A percentile compares a stretch with the other conserved stretches of the same genome.
These are phyloP conservation scores for Actinemys pallida DNA, from an alignment of 2,113 vertebrate species.

Conservation along the genomic window DNA sequence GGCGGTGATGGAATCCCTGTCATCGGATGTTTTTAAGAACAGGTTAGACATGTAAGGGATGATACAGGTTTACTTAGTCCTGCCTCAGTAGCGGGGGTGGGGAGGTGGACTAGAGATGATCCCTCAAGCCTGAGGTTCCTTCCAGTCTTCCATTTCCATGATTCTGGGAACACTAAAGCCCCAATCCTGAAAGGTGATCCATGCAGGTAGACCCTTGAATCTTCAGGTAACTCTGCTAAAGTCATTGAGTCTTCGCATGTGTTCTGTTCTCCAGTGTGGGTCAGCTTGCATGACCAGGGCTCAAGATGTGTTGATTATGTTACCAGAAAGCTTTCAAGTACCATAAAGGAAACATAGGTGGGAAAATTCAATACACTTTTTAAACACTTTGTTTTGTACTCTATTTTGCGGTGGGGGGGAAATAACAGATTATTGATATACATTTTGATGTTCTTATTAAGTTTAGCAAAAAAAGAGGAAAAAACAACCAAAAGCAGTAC, in stretches of 20 bases:
- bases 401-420: not conserved
- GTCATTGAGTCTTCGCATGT: not conserved
- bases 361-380: not conserved
- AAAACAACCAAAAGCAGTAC: conserved; percentile 2
- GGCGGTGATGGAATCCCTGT: no score
- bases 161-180: not conserved
- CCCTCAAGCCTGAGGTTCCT: not conserved
- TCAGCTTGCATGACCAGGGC: not conserved
- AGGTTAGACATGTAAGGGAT: not conserved
- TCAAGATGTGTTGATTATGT: not conserved
- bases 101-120: not conserved
- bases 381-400: not conserved
- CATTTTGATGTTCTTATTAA: not conserved
- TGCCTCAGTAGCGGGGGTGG: not conserved
- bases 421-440: not conserved
- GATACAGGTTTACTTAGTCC: not conserved
- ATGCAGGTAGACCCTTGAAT: not conserved
- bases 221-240: not conserved
- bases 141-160: not conserved
- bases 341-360: accelerated
- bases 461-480: not conserved
- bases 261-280: not conserved
- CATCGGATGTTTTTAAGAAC: no score
- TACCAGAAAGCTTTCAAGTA: not conserved
- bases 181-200: not conserved